Evolutionary conservation across 2,888 invertebrate genomes (phyloP), one percentile per base, ranked within the genome.

Genomic region (Lasioglossum vierecki): DNA sequence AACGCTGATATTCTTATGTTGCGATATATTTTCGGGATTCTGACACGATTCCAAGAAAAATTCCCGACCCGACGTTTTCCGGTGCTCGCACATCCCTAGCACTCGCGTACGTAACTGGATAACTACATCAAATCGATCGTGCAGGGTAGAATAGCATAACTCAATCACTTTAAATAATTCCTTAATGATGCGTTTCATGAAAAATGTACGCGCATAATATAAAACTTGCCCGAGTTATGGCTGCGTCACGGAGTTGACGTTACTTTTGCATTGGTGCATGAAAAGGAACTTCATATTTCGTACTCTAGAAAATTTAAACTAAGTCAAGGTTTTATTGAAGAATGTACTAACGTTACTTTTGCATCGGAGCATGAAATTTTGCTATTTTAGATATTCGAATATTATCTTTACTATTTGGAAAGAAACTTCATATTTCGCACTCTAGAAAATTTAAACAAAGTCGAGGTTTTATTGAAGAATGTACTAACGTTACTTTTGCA

Each of bases 21-120:
- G 30, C 63, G 30, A 63, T 63, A 63, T 63, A 63, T 30, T 63
- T 63, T 63, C 63, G 63, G 30, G 30, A 63, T 63, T 63, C 63
- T 63, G 63, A 63, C 63, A 63, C 63, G 63, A 30, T 63, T 63
- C 63, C 63, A 63, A 63, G 63, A 63, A 63, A 63, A 63, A 63
- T 63, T 63, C 63, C 63, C 15, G 30, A 63, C 2, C 63, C 63
- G 63, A 63, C 63, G 63, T 63, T 63, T 63, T 63, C 63, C 30
- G 30, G 30, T 26, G 63, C 63, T 30, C 30, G 30, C 30, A 4
- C 60, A 26, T 26, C 60, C 63, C 15, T 2, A 15, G 60, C 15
- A 30, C 63, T 26, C 15, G 15, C 63, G 26, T 63, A 63, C 26
- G 13, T 30, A 63, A 63, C 63, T 18, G 30, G 30, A 63, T 63